phyloP scores from a whole-genome alignment of 2,113 vertebrate species.

The Pterophyllum scalare region DNA sequence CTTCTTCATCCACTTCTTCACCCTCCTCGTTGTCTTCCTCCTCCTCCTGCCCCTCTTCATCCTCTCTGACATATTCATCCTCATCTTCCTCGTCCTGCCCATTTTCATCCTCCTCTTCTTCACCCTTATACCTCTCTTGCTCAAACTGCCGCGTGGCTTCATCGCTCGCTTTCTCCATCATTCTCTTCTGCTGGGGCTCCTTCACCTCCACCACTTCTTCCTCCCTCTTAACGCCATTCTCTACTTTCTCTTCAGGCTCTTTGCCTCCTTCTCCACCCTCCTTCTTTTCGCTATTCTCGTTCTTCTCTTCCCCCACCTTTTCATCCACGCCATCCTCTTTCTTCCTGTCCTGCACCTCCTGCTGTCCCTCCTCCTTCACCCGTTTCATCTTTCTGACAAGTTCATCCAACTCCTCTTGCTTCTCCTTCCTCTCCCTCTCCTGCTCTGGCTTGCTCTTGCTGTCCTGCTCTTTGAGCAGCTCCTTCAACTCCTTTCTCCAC shows the following conservation, averaged over 20 bases:
- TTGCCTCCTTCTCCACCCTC: slow-evolving; percentile 28
- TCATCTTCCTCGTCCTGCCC: slow-evolving; percentile 66
- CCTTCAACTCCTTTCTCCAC: slow-evolving; percentile 75
- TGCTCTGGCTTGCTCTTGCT: slow-evolving; percentile 60
- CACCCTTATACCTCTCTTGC: slow-evolving; percentile 66
- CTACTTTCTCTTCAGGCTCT: not conserved
- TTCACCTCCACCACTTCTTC: slow-evolving; percentile 44
- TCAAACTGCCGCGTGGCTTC: slow-evolving; percentile 84
- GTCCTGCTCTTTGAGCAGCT: slow-evolving; percentile 63
- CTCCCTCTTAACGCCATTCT: slow-evolving; percentile 26
- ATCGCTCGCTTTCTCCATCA: slow-evolving; percentile 85
- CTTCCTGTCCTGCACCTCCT: slow-evolving; percentile 30
- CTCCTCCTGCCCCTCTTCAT: slow-evolving; percentile 62
- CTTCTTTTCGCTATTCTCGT: slow-evolving; percentile 24
- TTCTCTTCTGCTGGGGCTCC: slow-evolving; percentile 76
- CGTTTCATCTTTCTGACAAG: slow-evolving; percentile 70
- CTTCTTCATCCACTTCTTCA: slow-evolving; percentile 61
- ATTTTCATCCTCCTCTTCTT: slow-evolving; percentile 58
- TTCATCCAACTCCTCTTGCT: slow-evolving; percentile 74
- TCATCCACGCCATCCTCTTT: slow-evolving; percentile 3
- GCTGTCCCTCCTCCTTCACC: slow-evolving; percentile 64
- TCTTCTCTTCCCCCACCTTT: not conserved
- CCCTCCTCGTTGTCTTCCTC: slow-evolving; percentile 60
- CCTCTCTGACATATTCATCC: slow-evolving; percentile 62
- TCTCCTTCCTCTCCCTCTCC: slow-evolving; percentile 70